Base-by-base conservation (phyloP, 2,113 vertebrate species). In the Pelusios castaneus region DNA sequence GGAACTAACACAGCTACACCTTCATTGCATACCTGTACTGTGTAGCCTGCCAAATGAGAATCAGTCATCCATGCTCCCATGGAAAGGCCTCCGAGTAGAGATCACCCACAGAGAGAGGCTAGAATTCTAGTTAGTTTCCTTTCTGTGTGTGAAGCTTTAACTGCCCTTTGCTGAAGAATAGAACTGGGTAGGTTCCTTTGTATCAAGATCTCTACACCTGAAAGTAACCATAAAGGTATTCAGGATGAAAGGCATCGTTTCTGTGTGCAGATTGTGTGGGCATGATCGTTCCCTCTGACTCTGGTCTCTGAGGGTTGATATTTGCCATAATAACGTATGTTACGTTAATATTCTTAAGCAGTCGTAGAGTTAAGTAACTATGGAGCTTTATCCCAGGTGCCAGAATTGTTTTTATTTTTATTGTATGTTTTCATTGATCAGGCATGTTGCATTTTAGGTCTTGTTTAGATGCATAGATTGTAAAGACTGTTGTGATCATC, bases 381-480 rank as follows among this genome's bases (percentile, higher is more conserved):
- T 49, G 24, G 5, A 58, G 22, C 22, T 56, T 55, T n/a, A 82
- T 73, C 17, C 45, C 56, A 4, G 19, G 8, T 83, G 19, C 60
- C 58, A 31, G 58, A 60, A 60, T 60, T 60, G 52, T 8, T 70
- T 84, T 11, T 14, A 63, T 3, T 82, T 47, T 77, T n/a, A n/a
- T n/a, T n/a, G n/a, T n/a, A 85, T 86, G 17, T n/a, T 49, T 88
- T 88, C 22, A 5, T 17, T 38, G 43, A 16, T 24, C 43, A 49
- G 60, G 52, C 31, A n/a, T 24, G 54, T 14, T 27, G 38, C 31
- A 77, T 91, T 85, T 70, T 56, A 56, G 17, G 1, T 0, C 75
- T 90, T 93, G 10, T 16, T 56, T 86, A 78, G 86, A 87, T 60
- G 29, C 9, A 51, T 7, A 4, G 19, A 82, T 94, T 92, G 88